Evolutionary conservation across 2,797 vertebrate species (phyloP).

Genomic region (Microchirus variegatus): DNA sequence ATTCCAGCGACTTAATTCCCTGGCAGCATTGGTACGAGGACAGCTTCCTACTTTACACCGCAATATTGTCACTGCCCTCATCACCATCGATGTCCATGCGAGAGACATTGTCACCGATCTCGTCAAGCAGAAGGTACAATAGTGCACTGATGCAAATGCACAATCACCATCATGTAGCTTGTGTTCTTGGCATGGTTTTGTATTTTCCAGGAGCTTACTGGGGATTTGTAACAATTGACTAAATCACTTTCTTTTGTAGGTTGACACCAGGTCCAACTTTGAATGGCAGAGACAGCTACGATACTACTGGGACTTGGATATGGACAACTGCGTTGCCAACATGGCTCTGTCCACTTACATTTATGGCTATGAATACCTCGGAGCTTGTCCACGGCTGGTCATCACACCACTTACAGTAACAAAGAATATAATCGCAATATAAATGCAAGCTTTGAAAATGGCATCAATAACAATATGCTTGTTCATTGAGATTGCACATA

Average conservation of each 20-base stretch:
- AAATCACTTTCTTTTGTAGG: slow-evolving; percentile 62
- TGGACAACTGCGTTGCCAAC: slow-evolving; percentile 87
- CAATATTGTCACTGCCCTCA: slow-evolving; percentile 89
- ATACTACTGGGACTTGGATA: slow-evolving; percentile 88
- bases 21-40: slow-evolving; percentile 86
- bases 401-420: slow-evolving; percentile 91
- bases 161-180: not conserved
- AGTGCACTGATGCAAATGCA: not conserved
- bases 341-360: slow-evolving; percentile 90
- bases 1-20: slow-evolving; percentile 86
- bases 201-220: not conserved
- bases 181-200: not conserved
- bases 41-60: slow-evolving; percentile 85
- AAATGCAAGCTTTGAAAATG: no score
- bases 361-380: slow-evolving; percentile 90
- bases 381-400: slow-evolving; percentile 88
- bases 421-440: no score
- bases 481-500: not conserved
- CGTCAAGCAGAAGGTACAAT: slow-evolving; percentile 79
- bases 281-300: slow-evolving; percentile 91
- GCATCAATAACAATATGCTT: not conserved
- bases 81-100: slow-evolving; percentile 88
- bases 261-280: slow-evolving; percentile 82
- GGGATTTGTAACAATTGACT: not conserved
- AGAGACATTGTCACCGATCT: slow-evolving; percentile 90